Percentiles rank a stretch among this genome's conserved stretches.
These are phyloP conservation scores for Sebastolobus alascanus DNA, from an alignment of 2,797 vertebrate species.

Conservation along the genomic window DNA sequence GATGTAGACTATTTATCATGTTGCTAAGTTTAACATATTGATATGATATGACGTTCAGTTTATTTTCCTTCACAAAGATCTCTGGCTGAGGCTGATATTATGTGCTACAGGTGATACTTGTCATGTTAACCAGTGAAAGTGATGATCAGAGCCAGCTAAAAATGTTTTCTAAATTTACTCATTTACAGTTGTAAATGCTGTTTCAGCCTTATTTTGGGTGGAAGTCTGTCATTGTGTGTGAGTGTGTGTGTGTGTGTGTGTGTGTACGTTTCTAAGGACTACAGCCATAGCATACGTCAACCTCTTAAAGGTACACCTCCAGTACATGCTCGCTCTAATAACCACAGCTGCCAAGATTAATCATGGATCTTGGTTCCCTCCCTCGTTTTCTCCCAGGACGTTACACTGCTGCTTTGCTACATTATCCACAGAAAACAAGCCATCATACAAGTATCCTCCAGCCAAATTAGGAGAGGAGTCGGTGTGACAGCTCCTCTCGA, in stretches of 20 bases:
- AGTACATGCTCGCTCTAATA: background rate
- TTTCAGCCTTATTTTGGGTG: background rate
- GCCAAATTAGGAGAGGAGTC: constrained; percentile 19
- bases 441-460: background rate
- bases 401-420: background rate
- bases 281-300: background rate
- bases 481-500: constrained; percentile 6
- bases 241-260: too few species aligned
- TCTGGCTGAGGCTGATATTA: background rate
- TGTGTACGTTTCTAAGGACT: background rate
- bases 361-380: background rate
- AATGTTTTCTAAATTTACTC: background rate
- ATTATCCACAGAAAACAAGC: constrained; percentile 25
- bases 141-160: background rate
- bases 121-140: background rate
- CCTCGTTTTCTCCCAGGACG: background rate
- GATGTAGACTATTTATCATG: too few species aligned
- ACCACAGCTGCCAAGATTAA: constrained; percentile 17
- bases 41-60: too few species aligned
- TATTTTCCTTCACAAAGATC: background rate
- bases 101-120: background rate
- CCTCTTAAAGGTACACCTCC: background rate
- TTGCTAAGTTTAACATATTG: too few species aligned
- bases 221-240: background rate
- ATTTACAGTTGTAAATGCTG: background rate